phyloP scores from a whole-genome alignment of 2,888 invertebrate species.

The Cerceris ruficornis region DNA sequence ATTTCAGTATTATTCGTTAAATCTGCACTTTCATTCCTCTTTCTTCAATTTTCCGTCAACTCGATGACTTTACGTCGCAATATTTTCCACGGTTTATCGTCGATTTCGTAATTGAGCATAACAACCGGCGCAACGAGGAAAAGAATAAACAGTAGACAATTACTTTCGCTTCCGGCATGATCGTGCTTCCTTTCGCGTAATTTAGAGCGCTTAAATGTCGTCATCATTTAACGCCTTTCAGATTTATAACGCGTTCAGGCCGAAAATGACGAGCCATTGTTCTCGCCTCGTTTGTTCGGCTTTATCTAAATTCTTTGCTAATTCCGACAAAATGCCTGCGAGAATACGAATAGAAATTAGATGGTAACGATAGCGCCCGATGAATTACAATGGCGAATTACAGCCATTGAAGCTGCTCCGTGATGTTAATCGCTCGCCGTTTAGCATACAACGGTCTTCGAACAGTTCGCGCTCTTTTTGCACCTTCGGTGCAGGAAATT shows the following conservation, averaged over 20 bases:
- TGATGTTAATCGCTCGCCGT: conserved; percentile 13
- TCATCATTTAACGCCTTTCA: conserved; percentile 22
- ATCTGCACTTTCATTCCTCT: no score
- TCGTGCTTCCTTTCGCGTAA: conserved; percentile 5
- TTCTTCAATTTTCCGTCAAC: no score
- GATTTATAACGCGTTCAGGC: conserved; percentile 27
- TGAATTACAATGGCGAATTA: conserved; percentile 21
- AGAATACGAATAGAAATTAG: conserved; percentile 36
- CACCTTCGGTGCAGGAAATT: neutral
- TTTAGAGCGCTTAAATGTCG: conserved; percentile 24
- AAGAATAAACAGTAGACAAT: neutral
- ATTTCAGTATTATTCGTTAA: no score
- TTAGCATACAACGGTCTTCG: neutral
- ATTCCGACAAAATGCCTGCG: neutral
- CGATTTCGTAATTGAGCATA: no score
- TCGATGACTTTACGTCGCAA: no score
- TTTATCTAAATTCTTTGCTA: conserved; percentile 29
- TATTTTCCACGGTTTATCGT: no score
- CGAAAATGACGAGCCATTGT: conserved; percentile 39
- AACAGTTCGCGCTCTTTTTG: neutral
- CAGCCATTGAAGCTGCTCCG: neutral
- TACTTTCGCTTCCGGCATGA: neutral
- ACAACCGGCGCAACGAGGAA: no score
- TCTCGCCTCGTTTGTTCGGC: neutral
- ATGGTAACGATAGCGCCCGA: conserved; percentile 11